Base-by-base conservation (phyloP, 92 coral and sea anemone genomes). In the Parazoanthus atlanticus region DNA sequence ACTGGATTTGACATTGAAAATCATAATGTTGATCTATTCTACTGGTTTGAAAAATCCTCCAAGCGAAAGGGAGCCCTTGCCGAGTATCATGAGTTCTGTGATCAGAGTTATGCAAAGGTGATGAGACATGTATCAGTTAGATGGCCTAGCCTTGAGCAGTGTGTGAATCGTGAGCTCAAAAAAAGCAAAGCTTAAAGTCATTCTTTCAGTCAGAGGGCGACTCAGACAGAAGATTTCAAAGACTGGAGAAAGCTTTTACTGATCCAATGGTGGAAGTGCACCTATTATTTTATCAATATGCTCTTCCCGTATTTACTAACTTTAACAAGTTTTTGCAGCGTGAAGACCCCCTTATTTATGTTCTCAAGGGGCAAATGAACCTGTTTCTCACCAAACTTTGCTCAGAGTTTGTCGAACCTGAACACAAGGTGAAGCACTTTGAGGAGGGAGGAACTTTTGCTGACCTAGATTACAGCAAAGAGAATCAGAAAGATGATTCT, bases 91-190 rank as follows among this genome's bases (percentile, higher is more conserved):
- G 76, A 86, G 36, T 86, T 86, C 76, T 86, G 74, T 77, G 84
- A 86, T 38, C 26, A 31, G 19, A 33, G 65, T 23, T 89, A 81
- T 28, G 36, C 52, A 76, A 88, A 72, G 61, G 76, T 89, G 29
- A 52, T 82, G 21, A 81, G 76, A 76, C 76, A 49, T 31, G 54
- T 89, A 4, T 89, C 91, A 13, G 80, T 74, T 8, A 64, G 91
- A 41, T 89, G 91, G 91, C 79, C 82, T 34, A 52, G 91, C 58
- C 76, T 86, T 26, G 84, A 86, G n/a, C 84, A 38, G 31, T 76
- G 84, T 40, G 29, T 86, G 10, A 64, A 76, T 52, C n/a, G 89
- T 19, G 89, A 77, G 84, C 52, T 86, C 3, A 86, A 86, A 84
- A 76, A 86, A 8, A 76, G 54, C 52, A 32, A 26, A 32, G 84